Evolutionary conservation across 2,888 invertebrate species (phyloP).

Genomic region (Zootermopsis nevadensis): DNA sequence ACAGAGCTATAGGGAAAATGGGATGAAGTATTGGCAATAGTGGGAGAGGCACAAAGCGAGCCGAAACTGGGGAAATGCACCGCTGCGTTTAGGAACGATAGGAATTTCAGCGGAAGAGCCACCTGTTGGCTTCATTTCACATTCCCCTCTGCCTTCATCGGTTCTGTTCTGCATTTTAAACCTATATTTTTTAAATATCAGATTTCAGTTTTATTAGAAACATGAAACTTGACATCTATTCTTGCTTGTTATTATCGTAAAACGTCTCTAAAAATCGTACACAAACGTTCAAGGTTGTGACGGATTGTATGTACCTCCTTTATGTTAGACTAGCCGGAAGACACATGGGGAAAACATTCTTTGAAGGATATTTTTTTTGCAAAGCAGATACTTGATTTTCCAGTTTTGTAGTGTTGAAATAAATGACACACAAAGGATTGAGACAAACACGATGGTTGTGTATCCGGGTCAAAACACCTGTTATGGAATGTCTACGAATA

Average conservation of each 20-base stretch:
- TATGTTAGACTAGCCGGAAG: too few species aligned
- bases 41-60: slow-evolving; percentile 25
- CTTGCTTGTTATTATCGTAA: too few species aligned
- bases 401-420: slow-evolving; percentile 10
- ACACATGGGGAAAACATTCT: too few species aligned
- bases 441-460: background rate
- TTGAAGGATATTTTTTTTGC: background rate
- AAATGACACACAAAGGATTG: background rate
- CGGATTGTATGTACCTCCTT: too few species aligned
- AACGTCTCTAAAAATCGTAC: too few species aligned
- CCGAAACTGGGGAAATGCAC: slow-evolving; percentile 36
- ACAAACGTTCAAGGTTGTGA: too few species aligned
- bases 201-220: background rate
- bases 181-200: background rate
- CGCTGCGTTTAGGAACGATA: slow-evolving; percentile 45
- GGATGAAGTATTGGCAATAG: slow-evolving; percentile 30
- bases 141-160: slow-evolving; percentile 4
- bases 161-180: background rate
- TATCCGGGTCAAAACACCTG: background rate
- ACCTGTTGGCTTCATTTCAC: slow-evolving; percentile 47
- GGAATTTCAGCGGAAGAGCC: slow-evolving; percentile 46
- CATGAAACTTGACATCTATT: too few species aligned
- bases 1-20: background rate
- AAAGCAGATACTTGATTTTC: background rate
- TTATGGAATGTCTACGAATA: background rate